Base-by-base conservation (phyloP, 92 coral and sea anemone species). In the Plumapathes pennacea region DNA sequence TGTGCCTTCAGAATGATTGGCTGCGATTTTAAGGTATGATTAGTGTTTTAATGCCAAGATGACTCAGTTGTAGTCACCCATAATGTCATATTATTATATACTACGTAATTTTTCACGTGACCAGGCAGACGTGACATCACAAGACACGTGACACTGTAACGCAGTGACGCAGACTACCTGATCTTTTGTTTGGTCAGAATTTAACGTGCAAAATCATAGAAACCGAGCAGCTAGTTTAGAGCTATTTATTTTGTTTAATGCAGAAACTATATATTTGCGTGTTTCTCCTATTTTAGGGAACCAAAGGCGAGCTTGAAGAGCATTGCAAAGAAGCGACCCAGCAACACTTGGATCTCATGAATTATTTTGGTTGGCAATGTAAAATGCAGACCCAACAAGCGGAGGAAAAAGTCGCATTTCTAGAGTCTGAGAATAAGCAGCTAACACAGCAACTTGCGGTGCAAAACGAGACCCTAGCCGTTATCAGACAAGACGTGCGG, bases 1-100 rank as follows among this genome's bases (percentile, higher is more conserved):
- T 82, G 89, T 23, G 64, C 68, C 2, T 67, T 68, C 19, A 53
- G 46, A 4, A 20, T 34, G 11, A 57, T 32, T 9, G 78, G 82
- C 11, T 82, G 79, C 37, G 46, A 75, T 25, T 82, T 68, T 31
- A 69, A 54, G 65, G 89, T 82, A 27, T 44, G 63, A 23, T 14
- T n/a, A 0, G 10, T 32, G 40, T 8, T 8, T 8, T 34, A 34
- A 48, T 25, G 25, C 13, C n/a, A 12, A 50, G 26, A 23, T 13
- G 13, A 4, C 18, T 50, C n/a, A n/a, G n/a, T n/a, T n/a, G n/a
- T n/a, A n/a, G n/a, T n/a, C n/a, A n/a, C n/a, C n/a, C n/a, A n/a
- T n/a, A n/a, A n/a, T n/a, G n/a, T n/a, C n/a, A n/a, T n/a, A n/a
- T n/a, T n/a, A n/a, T n/a, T n/a, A n/a, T n/a, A n/a, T n/a, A n/a